Conservation (phyloP, 2,888 invertebrate species). For the Dryomyza anilis region DNA sequence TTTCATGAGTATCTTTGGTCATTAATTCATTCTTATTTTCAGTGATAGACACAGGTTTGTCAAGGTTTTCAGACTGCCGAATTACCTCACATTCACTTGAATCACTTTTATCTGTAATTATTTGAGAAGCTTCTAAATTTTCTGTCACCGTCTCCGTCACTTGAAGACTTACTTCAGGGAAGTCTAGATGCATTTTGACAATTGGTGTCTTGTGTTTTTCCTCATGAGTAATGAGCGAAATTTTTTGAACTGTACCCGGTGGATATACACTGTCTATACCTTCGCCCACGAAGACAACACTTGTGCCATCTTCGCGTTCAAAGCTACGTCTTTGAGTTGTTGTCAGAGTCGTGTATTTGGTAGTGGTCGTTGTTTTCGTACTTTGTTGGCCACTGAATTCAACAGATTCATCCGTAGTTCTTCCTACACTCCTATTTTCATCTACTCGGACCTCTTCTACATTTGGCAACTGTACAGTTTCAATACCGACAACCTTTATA, state of each 20-base stretch:
- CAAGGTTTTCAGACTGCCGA: background rate
- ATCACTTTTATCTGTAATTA: constrained; percentile 36
- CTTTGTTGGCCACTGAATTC: constrained; percentile 21
- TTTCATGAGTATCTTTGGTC: background rate
- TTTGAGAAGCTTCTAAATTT: constrained; percentile 43
- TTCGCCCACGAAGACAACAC: constrained; percentile 54
- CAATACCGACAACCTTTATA: constrained; percentile 47
- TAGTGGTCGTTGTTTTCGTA: constrained; percentile 46
- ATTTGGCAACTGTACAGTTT: constrained; percentile 43
- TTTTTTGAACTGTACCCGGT: constrained; percentile 59
- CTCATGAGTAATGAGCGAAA: constrained; percentile 75
- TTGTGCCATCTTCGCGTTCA: constrained; percentile 52
- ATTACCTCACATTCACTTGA: constrained; percentile 32
- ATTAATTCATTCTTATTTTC: background rate
- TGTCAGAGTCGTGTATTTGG: constrained; percentile 48
- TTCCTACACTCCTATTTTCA: constrained; percentile 7
- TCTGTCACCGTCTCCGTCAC: constrained; percentile 56
- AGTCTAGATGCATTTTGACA: constrained; percentile 69
- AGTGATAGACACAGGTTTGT: constrained; percentile 1
- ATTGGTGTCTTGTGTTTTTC: constrained; percentile 72
- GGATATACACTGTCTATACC: constrained; percentile 49
- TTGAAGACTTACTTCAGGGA: constrained; percentile 56
- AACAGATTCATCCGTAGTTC: constrained; percentile 20
- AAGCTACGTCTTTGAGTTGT: constrained; percentile 51
- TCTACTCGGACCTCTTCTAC: constrained; percentile 22